Conservation (phyloP, 2,797 vertebrate species). For the Taeniopygia guttata region DNA sequence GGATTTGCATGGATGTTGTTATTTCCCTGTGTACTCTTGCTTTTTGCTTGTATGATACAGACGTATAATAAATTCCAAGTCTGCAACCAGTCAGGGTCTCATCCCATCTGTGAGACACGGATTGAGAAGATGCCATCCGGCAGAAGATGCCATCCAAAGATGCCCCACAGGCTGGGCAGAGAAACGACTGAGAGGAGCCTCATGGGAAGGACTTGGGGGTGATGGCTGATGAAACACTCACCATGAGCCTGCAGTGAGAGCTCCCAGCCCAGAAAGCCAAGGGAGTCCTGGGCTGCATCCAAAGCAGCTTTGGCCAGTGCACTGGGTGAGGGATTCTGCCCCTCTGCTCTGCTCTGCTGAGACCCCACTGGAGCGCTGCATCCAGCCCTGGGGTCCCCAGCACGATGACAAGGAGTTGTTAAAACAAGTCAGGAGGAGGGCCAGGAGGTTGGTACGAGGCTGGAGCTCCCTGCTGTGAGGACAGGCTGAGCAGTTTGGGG, state of each 20-base stretch:
- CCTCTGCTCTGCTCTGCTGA: neutral
- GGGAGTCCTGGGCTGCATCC: neutral
- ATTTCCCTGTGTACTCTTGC: too few species aligned
- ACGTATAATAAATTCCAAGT: too few species aligned
- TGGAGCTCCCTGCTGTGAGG: neutral
- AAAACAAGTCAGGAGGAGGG: neutral
- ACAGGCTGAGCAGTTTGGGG: neutral
- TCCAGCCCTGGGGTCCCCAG: neutral
- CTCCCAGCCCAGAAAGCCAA: neutral
- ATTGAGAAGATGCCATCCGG: too few species aligned
- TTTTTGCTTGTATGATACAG: too few species aligned
- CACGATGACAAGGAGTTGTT: neutral
- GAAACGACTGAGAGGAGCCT: neutral
- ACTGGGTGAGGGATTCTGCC: fast-evolving
- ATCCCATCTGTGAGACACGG: too few species aligned
- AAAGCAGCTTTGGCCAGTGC: neutral
- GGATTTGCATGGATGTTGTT: too few species aligned
- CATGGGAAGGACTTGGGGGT: fast-evolving
- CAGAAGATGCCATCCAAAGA: neutral
- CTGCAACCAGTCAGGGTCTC: too few species aligned
- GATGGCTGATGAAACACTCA: neutral
- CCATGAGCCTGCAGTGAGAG: fast-evolving
- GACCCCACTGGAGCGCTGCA: too few species aligned
- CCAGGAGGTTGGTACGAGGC: fast-evolving
- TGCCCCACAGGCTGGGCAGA: neutral